A percentile compares a stretch with the other conserved stretches of the same genome.
Evolutionary conservation across 2,113 vertebrate genomes (phyloP).

Genomic region (Gadus macrocephalus): DNA sequence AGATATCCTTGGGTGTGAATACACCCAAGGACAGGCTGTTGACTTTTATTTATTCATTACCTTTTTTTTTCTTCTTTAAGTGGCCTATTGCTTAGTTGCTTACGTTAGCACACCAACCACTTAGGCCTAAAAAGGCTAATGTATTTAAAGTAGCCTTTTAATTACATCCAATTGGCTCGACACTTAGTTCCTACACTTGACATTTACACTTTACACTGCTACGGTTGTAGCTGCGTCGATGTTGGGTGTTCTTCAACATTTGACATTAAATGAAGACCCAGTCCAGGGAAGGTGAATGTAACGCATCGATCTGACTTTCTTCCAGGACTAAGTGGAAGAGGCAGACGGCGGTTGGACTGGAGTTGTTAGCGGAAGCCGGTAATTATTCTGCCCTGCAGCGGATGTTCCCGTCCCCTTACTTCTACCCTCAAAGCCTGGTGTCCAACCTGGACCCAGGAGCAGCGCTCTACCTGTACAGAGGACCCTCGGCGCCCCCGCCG

Average conservation of each 20-base stretch:
- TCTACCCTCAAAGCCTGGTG: conserved; percentile 94
- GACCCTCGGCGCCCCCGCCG: conserved; percentile 88
- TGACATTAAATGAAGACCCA: too few species aligned
- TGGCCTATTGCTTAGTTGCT: too few species aligned
- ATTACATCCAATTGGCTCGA: too few species aligned
- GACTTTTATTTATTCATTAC: conserved; percentile 24
- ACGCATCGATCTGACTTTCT: not conserved
- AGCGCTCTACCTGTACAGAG: conserved; percentile 92
- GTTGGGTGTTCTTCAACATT: too few species aligned
- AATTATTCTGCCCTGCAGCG: conserved; percentile 95
- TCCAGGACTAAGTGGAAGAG: conserved; percentile 96
- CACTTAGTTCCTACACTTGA: too few species aligned
- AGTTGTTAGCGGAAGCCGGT: conserved; percentile 92
- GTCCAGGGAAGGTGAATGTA: too few species aligned
- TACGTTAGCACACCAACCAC: not conserved
- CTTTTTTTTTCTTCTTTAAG: not conserved
- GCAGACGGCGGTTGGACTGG: conserved; percentile 94
- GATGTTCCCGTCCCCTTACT: conserved; percentile 97
- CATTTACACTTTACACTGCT: too few species aligned
- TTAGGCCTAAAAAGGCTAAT: too few species aligned
- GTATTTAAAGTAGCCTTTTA: too few species aligned
- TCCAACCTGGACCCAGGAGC: conserved; percentile 94
- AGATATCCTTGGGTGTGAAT: conserved; percentile 51
- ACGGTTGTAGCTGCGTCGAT: too few species aligned
- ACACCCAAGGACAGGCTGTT: conserved; percentile 36